Evolutionary conservation across 2,113 vertebrate species (phyloP), one percentile per base, ranked within the genome.

Genomic region (Catharus minimus): DNA sequence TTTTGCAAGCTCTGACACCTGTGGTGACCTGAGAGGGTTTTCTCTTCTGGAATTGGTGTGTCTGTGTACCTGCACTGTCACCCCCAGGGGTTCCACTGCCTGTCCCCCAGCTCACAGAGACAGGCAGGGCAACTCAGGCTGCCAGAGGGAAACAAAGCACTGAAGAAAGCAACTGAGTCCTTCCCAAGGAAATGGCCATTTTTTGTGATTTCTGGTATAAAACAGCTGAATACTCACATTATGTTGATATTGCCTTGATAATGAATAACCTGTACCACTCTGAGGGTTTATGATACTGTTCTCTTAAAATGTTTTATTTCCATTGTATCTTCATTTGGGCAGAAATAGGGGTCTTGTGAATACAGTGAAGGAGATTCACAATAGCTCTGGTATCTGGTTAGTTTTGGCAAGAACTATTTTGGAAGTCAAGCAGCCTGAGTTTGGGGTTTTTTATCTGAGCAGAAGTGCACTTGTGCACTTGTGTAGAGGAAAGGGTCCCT

Each of bases 11-110:
- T 33, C 13, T 60, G 60, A 23, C 14, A 43, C 15, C 22, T 53
- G 26, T 38, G 41, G 23, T 1, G 15, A 26, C 41, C 21, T 0
- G 0, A 15, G 27, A 47, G 19, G 43, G 28, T 30, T 90, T 61
- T 50, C 7, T 21, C 27, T 17, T 30, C 19, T 38, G 12, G 30
- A 60, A 28, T 1, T 33, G 44, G 7, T n/a, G 66, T 66, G 43
- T 13, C 47, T 50, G 26, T 15, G 39, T 15, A 9, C 20, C 38
- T 21, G 41, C 39, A 17, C 28, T 7, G 0, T 27, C 1, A 0
- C 4, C 12, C 17, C 18, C 0, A 1, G 30, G 39, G 11, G 12
- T 13, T 50, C 41, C 47, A 13, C 27, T 24, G 46, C 4, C 41
- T 33, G 13, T 56, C 3, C 36, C n/a, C 16, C 26, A 57, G n/a